Evolutionary conservation across 2,113 vertebrate species (phyloP).

Genomic region (Brachypodius melanocephalos): DNA sequence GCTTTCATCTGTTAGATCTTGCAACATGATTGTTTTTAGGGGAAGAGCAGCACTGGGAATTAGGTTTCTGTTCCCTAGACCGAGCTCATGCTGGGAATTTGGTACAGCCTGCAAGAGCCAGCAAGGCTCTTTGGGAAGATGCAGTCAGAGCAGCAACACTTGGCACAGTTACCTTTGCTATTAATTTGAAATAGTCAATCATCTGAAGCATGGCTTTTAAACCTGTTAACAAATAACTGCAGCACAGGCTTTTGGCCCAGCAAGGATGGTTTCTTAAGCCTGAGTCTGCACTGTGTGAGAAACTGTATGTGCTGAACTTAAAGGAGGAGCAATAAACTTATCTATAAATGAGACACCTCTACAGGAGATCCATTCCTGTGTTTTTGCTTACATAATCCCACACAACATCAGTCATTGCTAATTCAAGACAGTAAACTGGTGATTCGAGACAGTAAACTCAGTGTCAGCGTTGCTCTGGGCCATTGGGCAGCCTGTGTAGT

Average conservation of each 20-base stretch:
- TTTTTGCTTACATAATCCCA: constrained; percentile 22
- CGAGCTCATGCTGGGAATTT: neutral
- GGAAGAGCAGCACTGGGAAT: neutral
- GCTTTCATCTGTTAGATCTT: neutral
- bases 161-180: neutral
- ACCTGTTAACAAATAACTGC: constrained; percentile 9
- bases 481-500: neutral
- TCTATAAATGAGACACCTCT: constrained; percentile 44
- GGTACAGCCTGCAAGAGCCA: neutral
- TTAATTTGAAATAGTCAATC: neutral
- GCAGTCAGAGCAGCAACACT: neutral
- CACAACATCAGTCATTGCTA: neutral
- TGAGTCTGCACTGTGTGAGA: neutral
- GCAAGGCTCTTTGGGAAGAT: neutral
- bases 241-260: neutral
- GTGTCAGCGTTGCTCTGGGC: neutral
- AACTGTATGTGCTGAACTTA: neutral
- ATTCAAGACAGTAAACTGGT: neutral
- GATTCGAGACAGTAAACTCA: neutral
- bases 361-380: neutral
- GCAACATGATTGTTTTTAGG: neutral
- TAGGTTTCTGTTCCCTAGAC: neutral
- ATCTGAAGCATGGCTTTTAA: neutral
- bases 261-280: neutral
- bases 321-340: constrained; percentile 21